Evolutionary conservation across 2,113 vertebrate species (phyloP).

Genomic region (Bungarus multicinctus): DNA sequence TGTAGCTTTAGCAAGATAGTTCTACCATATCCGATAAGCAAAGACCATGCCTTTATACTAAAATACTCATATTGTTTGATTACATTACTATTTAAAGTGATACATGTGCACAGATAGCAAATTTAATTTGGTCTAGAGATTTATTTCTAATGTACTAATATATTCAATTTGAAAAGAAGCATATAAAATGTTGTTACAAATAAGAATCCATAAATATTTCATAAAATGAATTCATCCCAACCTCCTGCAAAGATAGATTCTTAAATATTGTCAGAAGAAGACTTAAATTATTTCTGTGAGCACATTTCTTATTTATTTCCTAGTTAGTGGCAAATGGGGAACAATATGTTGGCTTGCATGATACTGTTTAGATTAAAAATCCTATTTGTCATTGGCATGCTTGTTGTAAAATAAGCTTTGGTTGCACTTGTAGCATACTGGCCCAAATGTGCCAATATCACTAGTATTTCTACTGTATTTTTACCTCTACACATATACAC

Average conservation of each 20-base stretch:
- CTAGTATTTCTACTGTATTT: background rate
- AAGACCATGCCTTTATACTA: background rate
- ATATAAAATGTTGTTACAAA: background rate
- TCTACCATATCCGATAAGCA: background rate
- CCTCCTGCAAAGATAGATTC: background rate
- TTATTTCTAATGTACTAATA: background rate
- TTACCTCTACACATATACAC: fast-evolving
- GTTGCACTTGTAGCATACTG: background rate
- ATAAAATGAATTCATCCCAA: background rate
- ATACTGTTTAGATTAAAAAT: background rate
- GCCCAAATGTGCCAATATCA: background rate
- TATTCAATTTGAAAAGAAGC: background rate
- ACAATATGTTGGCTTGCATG: background rate
- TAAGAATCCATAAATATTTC: background rate
- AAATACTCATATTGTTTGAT: background rate
- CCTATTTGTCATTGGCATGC: background rate
- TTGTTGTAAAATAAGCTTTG: background rate
- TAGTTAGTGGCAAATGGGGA: background rate
- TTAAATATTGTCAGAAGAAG: background rate
- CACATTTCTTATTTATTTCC: background rate
- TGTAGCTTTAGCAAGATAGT: background rate
- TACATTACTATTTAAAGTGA: background rate
- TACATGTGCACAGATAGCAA: background rate
- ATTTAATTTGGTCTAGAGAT: background rate
- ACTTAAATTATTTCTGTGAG: background rate